Conservation (phyloP, 2,888 invertebrate species). For the Perizoma affinitatum region DNA sequence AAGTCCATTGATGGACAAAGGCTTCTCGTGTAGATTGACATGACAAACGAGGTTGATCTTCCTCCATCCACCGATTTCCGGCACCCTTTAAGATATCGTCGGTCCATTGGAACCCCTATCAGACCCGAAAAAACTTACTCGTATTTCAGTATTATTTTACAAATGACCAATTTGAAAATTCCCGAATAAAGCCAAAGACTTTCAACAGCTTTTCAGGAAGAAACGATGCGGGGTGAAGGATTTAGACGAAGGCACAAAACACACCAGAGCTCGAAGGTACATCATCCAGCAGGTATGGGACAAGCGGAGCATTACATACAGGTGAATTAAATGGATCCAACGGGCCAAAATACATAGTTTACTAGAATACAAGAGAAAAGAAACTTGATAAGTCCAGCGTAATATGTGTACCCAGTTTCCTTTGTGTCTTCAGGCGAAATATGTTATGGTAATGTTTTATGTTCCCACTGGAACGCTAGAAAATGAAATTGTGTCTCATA, state of each 20-base stretch:
- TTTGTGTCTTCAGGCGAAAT: constrained; percentile 35
- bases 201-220: constrained; percentile 84
- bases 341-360: too few species aligned
- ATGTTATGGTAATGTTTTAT: constrained; percentile 36
- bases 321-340: constrained; percentile 65
- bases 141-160: too few species aligned
- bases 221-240: constrained; percentile 90
- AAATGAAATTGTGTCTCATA: constrained; percentile 29
- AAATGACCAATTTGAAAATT: too few species aligned
- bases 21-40: too few species aligned
- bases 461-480: constrained; percentile 30
- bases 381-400: constrained; percentile 18
- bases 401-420: constrained; percentile 15
- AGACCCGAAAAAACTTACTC: too few species aligned
- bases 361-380: not conserved
- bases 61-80: too few species aligned
- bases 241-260: constrained; percentile 60
- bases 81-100: too few species aligned
- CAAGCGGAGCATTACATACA: constrained; percentile 87
- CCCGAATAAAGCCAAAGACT: not conserved
- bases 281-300: constrained; percentile 87
- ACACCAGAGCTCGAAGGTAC: constrained; percentile 81
- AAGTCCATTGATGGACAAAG: too few species aligned
- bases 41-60: too few species aligned
- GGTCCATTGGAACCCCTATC: too few species aligned